These are phyloP conservation scores for Tyrannus savana DNA, from an alignment of 2,113 vertebrate genomes.

Conservation along the genomic window DNA sequence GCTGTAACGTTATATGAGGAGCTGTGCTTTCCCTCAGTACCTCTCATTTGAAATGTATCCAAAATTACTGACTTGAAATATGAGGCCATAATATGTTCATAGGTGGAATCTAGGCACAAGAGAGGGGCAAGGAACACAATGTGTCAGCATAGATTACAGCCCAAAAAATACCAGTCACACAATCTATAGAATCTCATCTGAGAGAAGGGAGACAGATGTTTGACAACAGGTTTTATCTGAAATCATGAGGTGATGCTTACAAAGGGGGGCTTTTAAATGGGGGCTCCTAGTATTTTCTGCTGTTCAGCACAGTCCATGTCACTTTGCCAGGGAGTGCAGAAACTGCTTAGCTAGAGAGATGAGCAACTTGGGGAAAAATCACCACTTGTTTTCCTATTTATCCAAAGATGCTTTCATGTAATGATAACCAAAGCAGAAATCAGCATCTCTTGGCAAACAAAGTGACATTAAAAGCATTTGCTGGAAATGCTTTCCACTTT, in stretches of 20 bases:
- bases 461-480: conserved; percentile 71
- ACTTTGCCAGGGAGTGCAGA: background rate
- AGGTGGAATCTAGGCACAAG: background rate
- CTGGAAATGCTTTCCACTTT: conserved; percentile 65
- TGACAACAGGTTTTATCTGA: background rate
- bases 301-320: background rate
- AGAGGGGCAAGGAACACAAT: background rate
- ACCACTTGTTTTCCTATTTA: conserved; percentile 42
- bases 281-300: background rate
- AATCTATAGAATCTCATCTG: background rate
- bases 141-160: background rate
- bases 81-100: background rate
- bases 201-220: background rate
- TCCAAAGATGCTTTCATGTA: conserved; percentile 40
- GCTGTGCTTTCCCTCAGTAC: background rate
- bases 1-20: background rate
- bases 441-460: conserved; percentile 60
- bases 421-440: conserved; percentile 27
- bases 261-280: background rate
- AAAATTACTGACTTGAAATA: background rate
- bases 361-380: background rate
- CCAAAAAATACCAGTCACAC: background rate
- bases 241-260: background rate
- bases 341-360: background rate
- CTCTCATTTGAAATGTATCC: background rate